These are phyloP conservation scores for Notolepis coatsorum DNA, from an alignment of 2,797 vertebrate genomes.

Conservation along the genomic window DNA sequence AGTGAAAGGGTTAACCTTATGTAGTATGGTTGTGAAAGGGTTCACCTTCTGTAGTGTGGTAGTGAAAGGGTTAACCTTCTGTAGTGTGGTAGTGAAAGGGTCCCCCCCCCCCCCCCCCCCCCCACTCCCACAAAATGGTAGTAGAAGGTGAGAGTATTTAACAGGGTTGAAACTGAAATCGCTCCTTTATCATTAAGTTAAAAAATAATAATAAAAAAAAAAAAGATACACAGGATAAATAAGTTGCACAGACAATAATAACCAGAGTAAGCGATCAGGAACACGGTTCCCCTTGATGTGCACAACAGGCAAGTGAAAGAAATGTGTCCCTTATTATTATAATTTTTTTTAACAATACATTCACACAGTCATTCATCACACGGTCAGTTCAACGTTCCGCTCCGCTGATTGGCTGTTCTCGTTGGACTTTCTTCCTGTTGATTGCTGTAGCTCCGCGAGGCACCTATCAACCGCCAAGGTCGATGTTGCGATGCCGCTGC, in stretches of 20 bases:
- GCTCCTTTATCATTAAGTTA: too few relatives aligned
- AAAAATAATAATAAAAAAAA: too few relatives aligned
- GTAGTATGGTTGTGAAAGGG: too few relatives aligned
- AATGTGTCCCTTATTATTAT: constrained; percentile 15
- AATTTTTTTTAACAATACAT: constrained; percentile 52
- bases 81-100: too few relatives aligned
- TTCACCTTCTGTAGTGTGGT: too few relatives aligned
- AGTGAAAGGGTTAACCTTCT: too few relatives aligned
- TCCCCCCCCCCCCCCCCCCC: too few relatives aligned
- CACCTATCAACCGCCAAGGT: constrained; percentile 42
- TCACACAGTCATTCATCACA: constrained; percentile 34
- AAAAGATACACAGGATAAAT: constrained; percentile 43
- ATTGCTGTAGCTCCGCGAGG: constrained; percentile 36
- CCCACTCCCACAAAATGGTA: too few relatives aligned
- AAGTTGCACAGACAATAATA: constrained; percentile 59
- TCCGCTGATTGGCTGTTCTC: constrained; percentile 28
- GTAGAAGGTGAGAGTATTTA: too few relatives aligned
- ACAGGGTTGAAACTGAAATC: too few relatives aligned
- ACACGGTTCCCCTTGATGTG: constrained; percentile 38
- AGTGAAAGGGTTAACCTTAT: too few relatives aligned
- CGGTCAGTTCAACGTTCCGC: constrained; percentile 48
- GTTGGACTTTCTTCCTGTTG: constrained; percentile 24
- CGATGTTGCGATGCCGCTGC: constrained; percentile 51
- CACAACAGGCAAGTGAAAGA: constrained; percentile 46
- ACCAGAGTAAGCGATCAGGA: constrained; percentile 64